Evolutionary conservation across 2,113 vertebrate species (phyloP), one percentile per base, ranked within the genome.

Genomic region (Sterrhoptilus dennistouni): DNA sequence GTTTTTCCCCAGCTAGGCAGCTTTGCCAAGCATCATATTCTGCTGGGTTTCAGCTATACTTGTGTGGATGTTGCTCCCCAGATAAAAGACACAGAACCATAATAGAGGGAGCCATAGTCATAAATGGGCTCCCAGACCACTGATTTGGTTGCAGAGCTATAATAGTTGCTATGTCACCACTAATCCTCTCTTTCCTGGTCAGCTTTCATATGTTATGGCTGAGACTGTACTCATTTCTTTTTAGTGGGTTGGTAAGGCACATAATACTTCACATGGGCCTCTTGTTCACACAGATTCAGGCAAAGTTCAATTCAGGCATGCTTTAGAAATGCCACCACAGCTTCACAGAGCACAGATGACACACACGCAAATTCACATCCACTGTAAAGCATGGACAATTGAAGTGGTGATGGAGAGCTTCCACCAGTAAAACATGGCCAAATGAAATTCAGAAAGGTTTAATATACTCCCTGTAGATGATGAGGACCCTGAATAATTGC

Each of bases 391-490:
- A 1, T 8, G 5, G 77, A 68, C 81, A 87, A 82, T 78, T 81
- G 91, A 72, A 87, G 54, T 0, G 0, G 14, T 71, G 87, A 89
- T 33, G 66, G 50, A 94, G 44, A 89, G 59, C n/a, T 92, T 88
- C 59, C 66, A 75, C 44, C 3, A 36, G 63, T 49, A 80, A 92
- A 95, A 85, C 64, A 66, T 22, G 64, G 76, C 47, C 71, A 80
- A 83, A 90, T 91, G 86, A 91, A 89, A 93, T 42, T 83, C 70
- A 92, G 54, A 86, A 83, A 36, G 35, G 29, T 61, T 96, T 87
- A 96, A 87, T 66, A 77, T 57, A 80, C 61, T 76, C 82, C n/a
- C n/a, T 54, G 60, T 50, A 95, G 82, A 63, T 80, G 78, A 94
- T 0, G 1, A 88, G 66, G 63, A 88, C 74, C 45, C 36, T 94